These are phyloP conservation scores for Scyliorhinus canicula DNA, from an alignment of 2,797 vertebrate genomes.

Conservation along the genomic window DNA sequence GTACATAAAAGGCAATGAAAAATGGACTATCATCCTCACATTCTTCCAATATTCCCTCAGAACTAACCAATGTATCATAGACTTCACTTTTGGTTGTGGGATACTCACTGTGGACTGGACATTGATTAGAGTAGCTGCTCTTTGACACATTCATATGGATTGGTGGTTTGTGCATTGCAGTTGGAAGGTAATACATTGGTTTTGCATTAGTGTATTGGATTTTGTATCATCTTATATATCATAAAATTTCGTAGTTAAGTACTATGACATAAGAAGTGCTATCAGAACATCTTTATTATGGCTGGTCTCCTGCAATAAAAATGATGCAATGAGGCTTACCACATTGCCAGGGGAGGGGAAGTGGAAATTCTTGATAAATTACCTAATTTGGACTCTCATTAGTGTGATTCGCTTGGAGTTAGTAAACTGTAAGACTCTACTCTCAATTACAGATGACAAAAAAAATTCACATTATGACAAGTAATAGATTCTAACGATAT, in stretches of 20 bases:
- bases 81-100: background rate
- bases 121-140: background rate
- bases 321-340: constrained; percentile 9
- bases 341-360: background rate
- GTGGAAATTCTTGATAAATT: constrained; percentile 11
- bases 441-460: background rate
- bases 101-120: background rate
- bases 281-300: constrained; percentile 2
- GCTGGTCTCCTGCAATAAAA: background rate
- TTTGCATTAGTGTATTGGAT: background rate
- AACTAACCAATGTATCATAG: background rate
- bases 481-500: background rate
- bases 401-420: background rate
- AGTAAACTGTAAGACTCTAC: background rate
- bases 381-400: constrained; percentile 19
- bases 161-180: background rate
- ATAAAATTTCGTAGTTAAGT: background rate
- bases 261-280: background rate
- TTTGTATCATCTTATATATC: background rate
- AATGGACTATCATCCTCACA: background rate
- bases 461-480: background rate
- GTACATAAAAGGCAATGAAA: background rate
- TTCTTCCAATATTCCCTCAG: background rate
- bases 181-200: background rate
- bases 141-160: background rate